These are phyloP conservation scores for Rhinolophus ferrumequinum DNA, from an alignment of 2,113 vertebrate species.

Conservation along the genomic window DNA sequence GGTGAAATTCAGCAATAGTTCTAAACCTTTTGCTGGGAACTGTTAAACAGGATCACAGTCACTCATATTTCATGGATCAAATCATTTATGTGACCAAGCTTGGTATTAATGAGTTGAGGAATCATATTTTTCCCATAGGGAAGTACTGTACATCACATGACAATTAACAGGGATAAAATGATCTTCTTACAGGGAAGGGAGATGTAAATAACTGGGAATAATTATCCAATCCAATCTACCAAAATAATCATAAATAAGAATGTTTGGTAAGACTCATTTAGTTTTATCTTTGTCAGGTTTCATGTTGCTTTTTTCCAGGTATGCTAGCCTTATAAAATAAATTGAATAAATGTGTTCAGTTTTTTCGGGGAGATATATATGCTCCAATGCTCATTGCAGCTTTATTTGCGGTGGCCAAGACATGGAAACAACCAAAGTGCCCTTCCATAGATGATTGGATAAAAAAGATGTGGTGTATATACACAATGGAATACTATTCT, in stretches of 20 bases:
- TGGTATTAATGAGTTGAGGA: neutral
- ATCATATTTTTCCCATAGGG: neutral
- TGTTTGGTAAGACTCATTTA: neutral
- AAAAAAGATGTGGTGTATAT: no score
- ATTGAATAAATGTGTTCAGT: no score
- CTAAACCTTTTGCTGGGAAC: neutral
- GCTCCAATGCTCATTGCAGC: no score
- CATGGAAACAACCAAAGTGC: no score
- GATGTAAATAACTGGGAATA: neutral
- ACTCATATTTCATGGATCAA: conserved; percentile 10
- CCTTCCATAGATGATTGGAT: no score
- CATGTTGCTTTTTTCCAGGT: neutral
- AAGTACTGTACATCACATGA: neutral
- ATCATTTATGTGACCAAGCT: neutral
- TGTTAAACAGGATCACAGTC: neutral
- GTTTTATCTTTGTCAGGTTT: neutral
- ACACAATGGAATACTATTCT: no score
- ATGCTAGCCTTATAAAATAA: neutral
- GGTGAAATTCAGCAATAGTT: neutral
- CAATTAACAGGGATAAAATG: neutral
- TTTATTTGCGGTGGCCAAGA: no score
- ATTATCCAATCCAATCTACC: neutral
- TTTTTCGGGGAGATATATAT: no score
- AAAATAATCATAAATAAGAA: conserved; percentile 4
- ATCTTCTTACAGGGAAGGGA: neutral